phyloP scores from a whole-genome alignment of 2,888 invertebrate genomes.

The Glyphotaelius pellucidus region DNA sequence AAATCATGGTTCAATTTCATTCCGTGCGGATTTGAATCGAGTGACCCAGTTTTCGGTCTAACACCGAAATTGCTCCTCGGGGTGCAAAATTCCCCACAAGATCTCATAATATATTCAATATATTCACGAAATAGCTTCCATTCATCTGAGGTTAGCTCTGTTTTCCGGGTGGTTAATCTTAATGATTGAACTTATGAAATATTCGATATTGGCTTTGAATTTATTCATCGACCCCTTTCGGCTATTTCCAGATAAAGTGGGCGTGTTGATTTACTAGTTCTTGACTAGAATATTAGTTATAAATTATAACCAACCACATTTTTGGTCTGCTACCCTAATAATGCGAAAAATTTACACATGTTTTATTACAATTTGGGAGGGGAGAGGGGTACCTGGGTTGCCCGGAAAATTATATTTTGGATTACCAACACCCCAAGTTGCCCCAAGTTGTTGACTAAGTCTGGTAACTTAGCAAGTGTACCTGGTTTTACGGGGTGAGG shows the following conservation, averaged over 20 bases:
- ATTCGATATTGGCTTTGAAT: conserved; percentile 9
- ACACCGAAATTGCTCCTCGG: conserved; percentile 48
- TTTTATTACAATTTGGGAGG: no score
- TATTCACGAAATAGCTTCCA: conserved; percentile 38
- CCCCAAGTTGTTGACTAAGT: no score
- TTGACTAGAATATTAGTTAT: background rate
- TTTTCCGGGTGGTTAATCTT: conserved; percentile 12
- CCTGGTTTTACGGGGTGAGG: no score
- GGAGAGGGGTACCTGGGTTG: no score
- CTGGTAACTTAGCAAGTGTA: no score
- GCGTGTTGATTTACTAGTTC: background rate
- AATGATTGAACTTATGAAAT: conserved; percentile 15
- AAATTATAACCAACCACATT: background rate
- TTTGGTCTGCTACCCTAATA: background rate
- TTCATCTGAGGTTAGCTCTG: conserved; percentile 27
- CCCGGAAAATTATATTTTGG: no score
- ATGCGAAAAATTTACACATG: background rate
- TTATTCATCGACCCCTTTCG: background rate
- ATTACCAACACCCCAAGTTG: no score
- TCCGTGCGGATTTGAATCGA: conserved; percentile 5
- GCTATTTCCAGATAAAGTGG: background rate
- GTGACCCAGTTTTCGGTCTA: conserved; percentile 45
- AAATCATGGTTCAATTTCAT: conserved; percentile 52
- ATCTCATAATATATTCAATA: conserved; percentile 47
- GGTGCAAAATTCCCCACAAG: conserved; percentile 30